Percentiles rank a stretch among this genome's conserved stretches.
These are phyloP conservation scores for Peromyscus californicus DNA, from an alignment of 2,113 vertebrate species.

Conservation along the genomic window DNA sequence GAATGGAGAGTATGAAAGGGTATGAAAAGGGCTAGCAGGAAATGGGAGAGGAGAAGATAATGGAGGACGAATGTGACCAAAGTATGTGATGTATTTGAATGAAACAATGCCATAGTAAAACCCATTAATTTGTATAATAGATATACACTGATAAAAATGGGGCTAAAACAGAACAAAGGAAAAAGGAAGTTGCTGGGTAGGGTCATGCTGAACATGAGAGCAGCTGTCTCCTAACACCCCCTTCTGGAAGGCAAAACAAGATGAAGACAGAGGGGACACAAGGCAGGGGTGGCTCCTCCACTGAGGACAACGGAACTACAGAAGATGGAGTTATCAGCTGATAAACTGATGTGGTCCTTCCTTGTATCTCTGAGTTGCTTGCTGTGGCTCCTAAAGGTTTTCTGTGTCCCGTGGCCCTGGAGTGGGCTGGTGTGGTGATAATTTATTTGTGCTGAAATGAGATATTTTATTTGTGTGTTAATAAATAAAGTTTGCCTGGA, in stretches of 20 bases:
- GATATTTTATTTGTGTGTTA: no score
- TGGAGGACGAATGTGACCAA: background rate
- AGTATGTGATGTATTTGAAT: background rate
- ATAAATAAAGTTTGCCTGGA: no score
- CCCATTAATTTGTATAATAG: background rate
- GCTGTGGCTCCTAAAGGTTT: background rate
- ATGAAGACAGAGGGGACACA: background rate
- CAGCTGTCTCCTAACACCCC: background rate
- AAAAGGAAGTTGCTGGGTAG: background rate
- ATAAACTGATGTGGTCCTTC: background rate
- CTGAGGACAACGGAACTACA: background rate
- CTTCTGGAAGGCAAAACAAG: background rate
- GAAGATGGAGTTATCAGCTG: background rate
- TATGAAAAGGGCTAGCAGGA: background rate
- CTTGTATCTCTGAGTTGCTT: background rate
- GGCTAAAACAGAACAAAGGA: background rate
- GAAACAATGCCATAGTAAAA: background rate
- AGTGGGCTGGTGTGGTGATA: no score
- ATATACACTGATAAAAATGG: background rate
- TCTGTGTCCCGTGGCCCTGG: fast-evolving
- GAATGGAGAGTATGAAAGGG: background rate
- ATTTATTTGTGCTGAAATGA: no score
- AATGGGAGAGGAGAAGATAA: background rate
- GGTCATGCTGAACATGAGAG: background rate
- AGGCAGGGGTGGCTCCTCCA: fast-evolving